Base-by-base conservation (phyloP, 2,888 invertebrate genomes). In the Entomobrya proxima region DNA sequence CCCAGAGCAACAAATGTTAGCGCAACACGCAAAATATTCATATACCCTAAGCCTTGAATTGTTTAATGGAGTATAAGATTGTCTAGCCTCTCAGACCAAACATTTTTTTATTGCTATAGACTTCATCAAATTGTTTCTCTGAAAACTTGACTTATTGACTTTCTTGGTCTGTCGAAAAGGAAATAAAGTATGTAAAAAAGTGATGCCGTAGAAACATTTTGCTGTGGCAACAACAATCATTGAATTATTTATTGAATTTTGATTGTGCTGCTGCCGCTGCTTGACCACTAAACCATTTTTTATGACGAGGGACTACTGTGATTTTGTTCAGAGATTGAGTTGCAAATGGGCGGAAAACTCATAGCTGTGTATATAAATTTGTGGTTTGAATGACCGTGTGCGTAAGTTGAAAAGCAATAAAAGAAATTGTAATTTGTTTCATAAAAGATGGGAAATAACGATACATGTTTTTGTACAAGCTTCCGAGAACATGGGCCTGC, bases 211-310 rank as follows among this genome's bases (percentile, higher is more conserved):
- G 58, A 15, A n/a, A n/a, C n/a, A n/a, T n/a, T n/a, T n/a, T n/a
- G n/a, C n/a, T n/a, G n/a, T 1, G 30, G 13, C 58, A 15, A 58
- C 58, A 30, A 2, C 6, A 58, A 58, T 58, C 58, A 58, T 58
- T 58, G 58, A 58, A 58, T 58, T 58, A 58, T 58, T 58, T 58
- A 58, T 58, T 58, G 58, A 15, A 11, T 58, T 58, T 4, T 21
- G 5, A 21, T 21, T 21, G 52, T 52, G 52, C 21, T 6, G 24
- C 3, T 21, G 24, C 18, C 24, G 24, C 11, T 3, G 9, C 52
- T 52, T 52, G 52, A 52, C 52, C 11, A 52, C 52, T 52, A 24
- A n/a, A n/a, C n/a, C n/a, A n/a, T n/a, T n/a, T 58, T 27, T 58
- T 21, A 30, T 15, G 3, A 52, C 24, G 52, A 52, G 21, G 2